Base-by-base conservation (phyloP, 2,888 invertebrate genomes). In the Tetheella fluctuosa region DNA sequence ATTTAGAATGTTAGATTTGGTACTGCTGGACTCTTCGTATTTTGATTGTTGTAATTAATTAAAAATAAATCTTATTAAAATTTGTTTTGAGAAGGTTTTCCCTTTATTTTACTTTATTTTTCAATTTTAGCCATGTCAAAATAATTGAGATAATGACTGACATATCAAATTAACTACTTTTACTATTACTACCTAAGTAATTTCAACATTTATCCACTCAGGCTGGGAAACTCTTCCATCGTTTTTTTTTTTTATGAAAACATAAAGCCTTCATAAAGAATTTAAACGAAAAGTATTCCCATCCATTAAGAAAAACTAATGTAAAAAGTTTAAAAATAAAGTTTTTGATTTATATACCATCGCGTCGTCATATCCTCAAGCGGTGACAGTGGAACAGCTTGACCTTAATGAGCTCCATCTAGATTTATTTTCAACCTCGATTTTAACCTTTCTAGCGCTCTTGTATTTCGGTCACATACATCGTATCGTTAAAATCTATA, bases 361-460 rank as follows among this genome's bases (percentile, higher is more conserved):
- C 28, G 10, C 13, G 42, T 42, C 5, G 17, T 17, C 42, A 8
- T 42, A 42, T 42, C 42, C 42, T 42, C 17, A 42, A 42, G 8
- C 17, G 42, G 42, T 42, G 42, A 42, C 42, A 42, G 37, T 5
- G 42, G 42, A 42, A 42, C 42, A 4, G 42, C n/a, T 42, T 42
- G 42, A 42, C 42, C 42, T 42, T 42, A 42, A 42, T 42, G 42
- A 42, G 42, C 17, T 42, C 7, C 42, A 15, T 42, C 42, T 42
- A 42, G 42, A 42, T 42, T 42, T 42, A 17, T n/a, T 42, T 42
- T 42, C 42, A 42, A 42, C 42, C 42, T 42, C 17, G 42, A 42
- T 42, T 42, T 42, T 42, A 42, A 42, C n/a, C 17, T 37, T 15
- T 15, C 7, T 42, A 42, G 15, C 42, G 17, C 42, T 42, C 7